Conservation (phyloP, 2,797 vertebrate species). For the Thamnophis elegans region DNA sequence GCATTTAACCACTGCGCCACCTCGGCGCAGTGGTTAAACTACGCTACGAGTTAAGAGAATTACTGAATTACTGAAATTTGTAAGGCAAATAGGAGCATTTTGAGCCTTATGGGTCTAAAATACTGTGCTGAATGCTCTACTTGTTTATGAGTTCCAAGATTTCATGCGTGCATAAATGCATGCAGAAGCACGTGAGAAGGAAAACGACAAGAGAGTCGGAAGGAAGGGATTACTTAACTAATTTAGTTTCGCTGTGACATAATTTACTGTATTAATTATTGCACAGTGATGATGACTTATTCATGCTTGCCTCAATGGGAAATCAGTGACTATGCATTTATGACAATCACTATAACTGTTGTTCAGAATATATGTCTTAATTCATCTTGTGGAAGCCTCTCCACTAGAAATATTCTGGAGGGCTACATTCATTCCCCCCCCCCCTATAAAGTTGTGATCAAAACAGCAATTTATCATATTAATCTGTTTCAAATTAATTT, state of each 20-base stretch:
- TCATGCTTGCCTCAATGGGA: background rate
- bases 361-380: background rate
- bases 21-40: too few species aligned
- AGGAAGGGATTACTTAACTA: background rate
- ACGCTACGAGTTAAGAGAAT: background rate
- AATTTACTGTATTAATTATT: background rate
- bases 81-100: background rate
- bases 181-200: background rate
- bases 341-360: background rate
- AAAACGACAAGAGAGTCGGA: background rate
- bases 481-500: slow-evolving; percentile 42
- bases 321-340: background rate
- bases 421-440: background rate
- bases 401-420: background rate
- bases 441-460: slow-evolving; percentile 39
- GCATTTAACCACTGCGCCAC: too few species aligned
- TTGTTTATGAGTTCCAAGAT: background rate
- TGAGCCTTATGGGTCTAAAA: background rate
- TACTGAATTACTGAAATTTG: background rate
- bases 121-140: background rate
- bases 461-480: slow-evolving; percentile 35
- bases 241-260: background rate
- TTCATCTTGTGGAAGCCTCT: background rate
- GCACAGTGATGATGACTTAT: background rate
- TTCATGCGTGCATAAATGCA: background rate